Evolutionary conservation across 2,797 vertebrate genomes (phyloP).

Genomic region (Rhinella marina): DNA sequence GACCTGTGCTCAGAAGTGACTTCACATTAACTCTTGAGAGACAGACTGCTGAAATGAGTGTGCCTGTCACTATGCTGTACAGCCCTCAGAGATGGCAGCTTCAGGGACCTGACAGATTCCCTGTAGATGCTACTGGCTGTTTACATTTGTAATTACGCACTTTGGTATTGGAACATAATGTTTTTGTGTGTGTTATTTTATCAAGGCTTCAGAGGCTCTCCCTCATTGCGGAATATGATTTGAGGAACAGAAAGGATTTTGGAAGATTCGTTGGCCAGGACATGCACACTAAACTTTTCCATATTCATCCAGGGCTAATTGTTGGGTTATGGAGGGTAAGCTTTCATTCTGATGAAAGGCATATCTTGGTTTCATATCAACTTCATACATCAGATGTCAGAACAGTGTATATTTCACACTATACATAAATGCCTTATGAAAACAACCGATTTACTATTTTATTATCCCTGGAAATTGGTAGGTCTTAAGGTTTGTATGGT

Average conservation of each 20-base stretch:
- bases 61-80: no score
- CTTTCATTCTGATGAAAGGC: neutral
- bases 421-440: neutral
- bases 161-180: neutral
- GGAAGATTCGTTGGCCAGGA: slow-evolving; percentile 75
- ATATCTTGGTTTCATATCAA: neutral
- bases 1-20: no score
- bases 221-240: slow-evolving; percentile 77
- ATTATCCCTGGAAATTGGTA: neutral
- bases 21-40: no score
- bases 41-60: no score
- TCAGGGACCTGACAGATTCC: no score
- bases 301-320: slow-evolving; percentile 77
- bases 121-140: no score
- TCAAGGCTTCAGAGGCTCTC: slow-evolving; percentile 79
- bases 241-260: slow-evolving; percentile 69
- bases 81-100: no score
- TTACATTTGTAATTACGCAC: neutral
- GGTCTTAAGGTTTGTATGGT: no score
- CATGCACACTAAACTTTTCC: slow-evolving; percentile 76
- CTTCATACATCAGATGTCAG: neutral
- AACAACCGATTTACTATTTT: neutral
- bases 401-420: neutral
- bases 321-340: slow-evolving; percentile 89
- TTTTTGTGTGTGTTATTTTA: slow-evolving; percentile 35